Evolutionary conservation across 2,888 invertebrate species (phyloP).

Genomic region (Phasia obesa): DNA sequence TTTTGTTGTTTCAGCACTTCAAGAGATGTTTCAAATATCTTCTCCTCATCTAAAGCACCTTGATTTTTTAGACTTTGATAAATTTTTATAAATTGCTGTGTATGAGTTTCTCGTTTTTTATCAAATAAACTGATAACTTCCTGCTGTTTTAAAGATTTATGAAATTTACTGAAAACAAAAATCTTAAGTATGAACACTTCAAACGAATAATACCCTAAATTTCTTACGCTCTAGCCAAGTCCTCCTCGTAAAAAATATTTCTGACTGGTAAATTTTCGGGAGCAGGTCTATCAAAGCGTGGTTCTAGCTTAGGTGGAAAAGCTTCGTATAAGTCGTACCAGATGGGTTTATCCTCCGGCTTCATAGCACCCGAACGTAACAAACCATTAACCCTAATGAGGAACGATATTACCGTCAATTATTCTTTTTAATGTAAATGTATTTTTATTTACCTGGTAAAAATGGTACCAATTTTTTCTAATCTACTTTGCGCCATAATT

Average conservation of each 20-base stretch:
- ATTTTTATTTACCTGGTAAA: slow-evolving; percentile 84
- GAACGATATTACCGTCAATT: background rate
- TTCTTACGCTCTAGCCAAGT: slow-evolving; percentile 90
- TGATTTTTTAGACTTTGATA: slow-evolving; percentile 85
- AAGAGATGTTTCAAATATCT: slow-evolving; percentile 83
- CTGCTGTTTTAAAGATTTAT: slow-evolving; percentile 84
- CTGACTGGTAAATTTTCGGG: slow-evolving; percentile 85
- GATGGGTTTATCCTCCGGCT: slow-evolving; percentile 91
- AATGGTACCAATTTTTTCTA: slow-evolving; percentile 89
- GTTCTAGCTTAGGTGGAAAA: slow-evolving; percentile 94
- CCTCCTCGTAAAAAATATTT: slow-evolving; percentile 92
- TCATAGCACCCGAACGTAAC: slow-evolving; percentile 90
- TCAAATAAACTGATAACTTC: slow-evolving; percentile 84
- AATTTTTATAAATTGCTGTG: slow-evolving; percentile 85
- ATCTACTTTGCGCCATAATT: slow-evolving; percentile 86
- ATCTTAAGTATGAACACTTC: background rate
- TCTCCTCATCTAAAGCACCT: slow-evolving; percentile 84
- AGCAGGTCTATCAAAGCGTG: slow-evolving; percentile 88
- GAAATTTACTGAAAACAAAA: slow-evolving; percentile 86
- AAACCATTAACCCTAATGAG: slow-evolving; percentile 87
- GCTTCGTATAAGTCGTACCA: slow-evolving; percentile 96
- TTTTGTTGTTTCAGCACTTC: slow-evolving; percentile 81
- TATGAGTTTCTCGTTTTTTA: slow-evolving; percentile 81
- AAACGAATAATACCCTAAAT: background rate
- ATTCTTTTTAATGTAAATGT: background rate